phyloP scores from a whole-genome alignment of 2,797 vertebrate species.

The Diplodus sargus region DNA sequence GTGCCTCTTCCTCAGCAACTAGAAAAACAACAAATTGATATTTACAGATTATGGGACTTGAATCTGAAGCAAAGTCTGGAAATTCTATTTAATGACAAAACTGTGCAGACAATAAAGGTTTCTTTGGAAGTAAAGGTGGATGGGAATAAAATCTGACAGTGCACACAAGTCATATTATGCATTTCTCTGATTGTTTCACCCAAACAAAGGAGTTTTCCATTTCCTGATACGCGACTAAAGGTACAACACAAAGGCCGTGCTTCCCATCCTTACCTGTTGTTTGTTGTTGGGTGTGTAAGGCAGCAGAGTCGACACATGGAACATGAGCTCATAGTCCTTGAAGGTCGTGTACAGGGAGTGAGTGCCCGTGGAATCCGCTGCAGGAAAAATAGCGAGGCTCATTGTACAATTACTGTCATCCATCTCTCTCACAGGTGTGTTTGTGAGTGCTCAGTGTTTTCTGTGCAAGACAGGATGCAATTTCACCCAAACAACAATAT shows the following conservation, averaged over 20 bases:
- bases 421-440: constrained; percentile 38
- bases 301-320: constrained; percentile 96
- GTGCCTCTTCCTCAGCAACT: constrained; percentile 95
- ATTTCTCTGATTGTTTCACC: constrained; percentile 13
- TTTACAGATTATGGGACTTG: constrained; percentile 3
- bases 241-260: not conserved
- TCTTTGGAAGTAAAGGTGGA: constrained; percentile 18
- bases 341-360: constrained; percentile 96
- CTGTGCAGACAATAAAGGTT: not conserved
- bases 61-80: constrained; percentile 6
- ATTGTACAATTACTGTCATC: constrained; percentile 41
- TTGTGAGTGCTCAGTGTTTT: constrained; percentile 36
- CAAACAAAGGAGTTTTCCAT: constrained; percentile 30
- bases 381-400: constrained; percentile 60
- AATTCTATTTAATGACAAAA: not conserved
- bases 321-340: constrained; percentile 99
- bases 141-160: constrained; percentile 24
- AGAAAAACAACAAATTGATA: not conserved
- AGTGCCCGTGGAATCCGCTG: constrained; percentile 97
- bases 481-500: constrained; percentile 54
- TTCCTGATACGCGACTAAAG: constrained; percentile 19
- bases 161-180: constrained; percentile 9
- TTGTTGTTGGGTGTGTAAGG: constrained; percentile 99
- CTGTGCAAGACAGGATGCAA: constrained; percentile 44
- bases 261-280: constrained; percentile 89